A percentile compares a stretch with the other conserved stretches of the same genome.
Evolutionary conservation across 1,140 invertebrate species (phyloP).

Genomic region (Belonocnema kinseyi): DNA sequence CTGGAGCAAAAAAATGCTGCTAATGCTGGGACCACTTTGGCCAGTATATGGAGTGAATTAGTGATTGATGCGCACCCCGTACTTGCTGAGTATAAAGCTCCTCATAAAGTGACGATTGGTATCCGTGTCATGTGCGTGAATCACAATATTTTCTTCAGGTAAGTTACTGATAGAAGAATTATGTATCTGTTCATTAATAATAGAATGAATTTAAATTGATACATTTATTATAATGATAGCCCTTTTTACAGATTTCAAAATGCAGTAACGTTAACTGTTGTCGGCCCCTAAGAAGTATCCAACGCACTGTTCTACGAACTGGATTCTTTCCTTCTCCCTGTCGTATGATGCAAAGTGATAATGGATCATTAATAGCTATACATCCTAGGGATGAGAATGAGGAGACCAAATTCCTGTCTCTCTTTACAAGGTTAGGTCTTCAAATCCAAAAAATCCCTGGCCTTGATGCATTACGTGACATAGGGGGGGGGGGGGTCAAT

Average conservation of each 20-base stretch:
- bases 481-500: no score
- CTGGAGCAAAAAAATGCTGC: neutral
- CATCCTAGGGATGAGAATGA: no score
- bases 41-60: neutral
- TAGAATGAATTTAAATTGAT: no score
- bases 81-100: neutral
- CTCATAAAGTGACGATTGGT: neutral
- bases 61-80: neutral
- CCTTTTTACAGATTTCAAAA: neutral
- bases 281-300: neutral
- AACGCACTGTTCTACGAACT: neutral
- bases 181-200: no score
- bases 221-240: no score
- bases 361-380: no score
- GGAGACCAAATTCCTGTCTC: no score
- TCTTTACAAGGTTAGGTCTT: no score
- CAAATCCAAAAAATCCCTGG: no score
- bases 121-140: conserved; percentile 12
- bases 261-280: conserved; percentile 1
- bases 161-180: no score
- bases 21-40: neutral
- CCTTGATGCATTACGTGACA: no score
- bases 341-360: neutral
- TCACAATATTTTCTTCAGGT: conserved; percentile 34
- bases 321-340: conserved; percentile 26